Evolutionary conservation across 1,140 invertebrate species (phyloP).

Genomic region (Armadillidium nasatum): DNA sequence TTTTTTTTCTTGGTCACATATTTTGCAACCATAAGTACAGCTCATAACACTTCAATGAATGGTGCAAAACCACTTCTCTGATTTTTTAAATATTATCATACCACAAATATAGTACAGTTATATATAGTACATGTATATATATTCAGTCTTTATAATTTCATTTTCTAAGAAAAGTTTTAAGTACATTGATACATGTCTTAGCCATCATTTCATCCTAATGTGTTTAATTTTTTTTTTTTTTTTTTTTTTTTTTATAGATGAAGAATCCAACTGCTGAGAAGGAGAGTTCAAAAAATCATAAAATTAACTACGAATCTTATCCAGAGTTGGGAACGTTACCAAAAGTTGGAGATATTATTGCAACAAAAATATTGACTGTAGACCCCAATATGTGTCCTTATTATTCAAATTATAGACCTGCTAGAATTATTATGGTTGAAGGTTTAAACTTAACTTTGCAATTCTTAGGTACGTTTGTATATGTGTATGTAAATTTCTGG

Average conservation of each 20-base stretch:
- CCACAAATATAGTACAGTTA: too few relatives aligned
- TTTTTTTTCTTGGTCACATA: too few relatives aligned
- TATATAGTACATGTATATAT: too few relatives aligned
- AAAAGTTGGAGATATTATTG: not conserved
- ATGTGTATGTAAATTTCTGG: too few relatives aligned
- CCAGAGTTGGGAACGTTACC: not conserved
- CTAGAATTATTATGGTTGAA: not conserved
- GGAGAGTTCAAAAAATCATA: not conserved
- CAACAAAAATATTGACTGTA: not conserved
- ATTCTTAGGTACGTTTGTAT: not conserved
- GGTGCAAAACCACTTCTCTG: too few relatives aligned
- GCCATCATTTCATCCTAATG: too few relatives aligned
- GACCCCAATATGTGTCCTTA: not conserved
- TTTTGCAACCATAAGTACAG: too few relatives aligned
- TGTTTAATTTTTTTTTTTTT: not conserved
- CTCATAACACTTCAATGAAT: too few relatives aligned
- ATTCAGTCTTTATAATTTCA: too few relatives aligned
- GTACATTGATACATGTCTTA: not conserved
- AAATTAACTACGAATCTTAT: not conserved
- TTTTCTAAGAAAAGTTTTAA: conserved; percentile 4
- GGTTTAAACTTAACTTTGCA: not conserved
- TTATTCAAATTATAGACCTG: not conserved
- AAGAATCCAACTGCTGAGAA: not conserved
- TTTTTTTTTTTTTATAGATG: not conserved
- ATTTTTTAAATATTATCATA: too few relatives aligned